Percentiles rank a stretch among this genome's conserved stretches.
Conservation (phyloP, 2,888 invertebrate genomes). For the Phaonia tiefii region DNA sequence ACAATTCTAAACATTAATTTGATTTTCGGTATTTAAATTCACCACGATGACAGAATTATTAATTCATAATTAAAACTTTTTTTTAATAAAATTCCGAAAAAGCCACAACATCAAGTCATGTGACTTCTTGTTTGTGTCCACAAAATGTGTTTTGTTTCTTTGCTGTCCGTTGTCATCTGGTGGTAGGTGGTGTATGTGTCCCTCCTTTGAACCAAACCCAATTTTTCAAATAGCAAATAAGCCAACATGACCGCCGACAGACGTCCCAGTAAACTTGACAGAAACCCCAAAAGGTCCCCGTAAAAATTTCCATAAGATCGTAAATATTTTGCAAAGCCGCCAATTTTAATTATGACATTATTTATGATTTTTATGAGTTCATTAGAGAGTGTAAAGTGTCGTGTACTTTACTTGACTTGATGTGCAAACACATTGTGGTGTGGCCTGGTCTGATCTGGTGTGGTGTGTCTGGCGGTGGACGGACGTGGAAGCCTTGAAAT, state of each 20-base stretch:
- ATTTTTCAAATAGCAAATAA: conserved; percentile 23
- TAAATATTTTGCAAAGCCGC: conserved; percentile 41
- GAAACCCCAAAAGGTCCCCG: conserved; percentile 26
- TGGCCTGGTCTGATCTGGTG: conserved; percentile 12
- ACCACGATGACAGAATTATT: conserved; percentile 65
- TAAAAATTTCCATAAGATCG: conserved; percentile 17
- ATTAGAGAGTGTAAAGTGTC: conserved; percentile 67
- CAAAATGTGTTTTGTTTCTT: conserved; percentile 15
- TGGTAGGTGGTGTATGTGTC: conserved; percentile 51
- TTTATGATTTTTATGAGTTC: conserved; percentile 67
- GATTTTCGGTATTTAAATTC: conserved; percentile 31
- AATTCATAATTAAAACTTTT: conserved; percentile 58
- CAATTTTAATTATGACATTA: conserved; percentile 67
- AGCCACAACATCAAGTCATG: conserved; percentile 49
- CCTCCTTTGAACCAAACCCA: conserved; percentile 55
- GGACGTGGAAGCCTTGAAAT: conserved; percentile 58
- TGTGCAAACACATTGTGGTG: too few relatives aligned
- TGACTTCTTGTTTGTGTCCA: conserved; percentile 55
- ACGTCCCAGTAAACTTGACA: conserved; percentile 61
- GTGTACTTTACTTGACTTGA: conserved; percentile 47
- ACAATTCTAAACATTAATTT: too few relatives aligned
- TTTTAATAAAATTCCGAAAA: conserved; percentile 16
- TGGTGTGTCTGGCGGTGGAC: not conserved
- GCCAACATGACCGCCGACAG: not conserved
- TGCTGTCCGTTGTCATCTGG: not conserved